These are phyloP conservation scores for Dendropsophus ebraccatus DNA, from an alignment of 2,113 vertebrate species.

Conservation along the genomic window DNA sequence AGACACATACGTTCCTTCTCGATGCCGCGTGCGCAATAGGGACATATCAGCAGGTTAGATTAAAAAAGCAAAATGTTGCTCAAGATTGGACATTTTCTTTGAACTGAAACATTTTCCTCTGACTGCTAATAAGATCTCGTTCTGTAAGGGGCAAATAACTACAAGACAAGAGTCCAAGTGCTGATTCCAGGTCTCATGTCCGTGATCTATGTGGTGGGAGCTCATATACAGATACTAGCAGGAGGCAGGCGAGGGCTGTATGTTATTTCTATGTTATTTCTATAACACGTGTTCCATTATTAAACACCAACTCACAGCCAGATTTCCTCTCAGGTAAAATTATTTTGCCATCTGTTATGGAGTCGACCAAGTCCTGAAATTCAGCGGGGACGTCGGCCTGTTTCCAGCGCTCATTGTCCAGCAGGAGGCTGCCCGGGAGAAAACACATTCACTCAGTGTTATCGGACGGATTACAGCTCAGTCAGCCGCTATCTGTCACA, in stretches of 20 bases:
- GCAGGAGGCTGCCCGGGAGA: conserved; percentile 79
- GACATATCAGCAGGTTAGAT: no score
- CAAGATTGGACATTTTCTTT: no score
- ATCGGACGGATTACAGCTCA: background rate
- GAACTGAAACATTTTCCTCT: no score
- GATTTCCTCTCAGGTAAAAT: conserved; percentile 87
- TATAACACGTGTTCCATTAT: conserved; percentile 4
- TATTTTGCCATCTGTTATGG: conserved; percentile 88
- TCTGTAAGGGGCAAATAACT: no score
- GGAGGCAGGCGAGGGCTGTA: no score
- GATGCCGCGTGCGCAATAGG: no score
- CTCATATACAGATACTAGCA: conserved; percentile 27
- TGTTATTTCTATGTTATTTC: background rate
- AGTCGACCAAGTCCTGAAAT: conserved; percentile 95
- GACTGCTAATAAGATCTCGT: no score
- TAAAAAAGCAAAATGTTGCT: no score
- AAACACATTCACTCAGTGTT: background rate
- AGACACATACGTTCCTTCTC: no score
- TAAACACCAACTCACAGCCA: conserved; percentile 72
- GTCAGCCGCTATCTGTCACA: background rate
- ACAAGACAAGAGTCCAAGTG: no score
- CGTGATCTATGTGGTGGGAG: background rate
- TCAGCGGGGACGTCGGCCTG: conserved; percentile 96
- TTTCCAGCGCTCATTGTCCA: conserved; percentile 98
- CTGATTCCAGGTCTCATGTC: background rate